Percentiles rank a stretch among this genome's conserved stretches.
Evolutionary conservation across 2,113 vertebrate species (phyloP).

Genomic region (Muntiacus muntjak): DNA sequence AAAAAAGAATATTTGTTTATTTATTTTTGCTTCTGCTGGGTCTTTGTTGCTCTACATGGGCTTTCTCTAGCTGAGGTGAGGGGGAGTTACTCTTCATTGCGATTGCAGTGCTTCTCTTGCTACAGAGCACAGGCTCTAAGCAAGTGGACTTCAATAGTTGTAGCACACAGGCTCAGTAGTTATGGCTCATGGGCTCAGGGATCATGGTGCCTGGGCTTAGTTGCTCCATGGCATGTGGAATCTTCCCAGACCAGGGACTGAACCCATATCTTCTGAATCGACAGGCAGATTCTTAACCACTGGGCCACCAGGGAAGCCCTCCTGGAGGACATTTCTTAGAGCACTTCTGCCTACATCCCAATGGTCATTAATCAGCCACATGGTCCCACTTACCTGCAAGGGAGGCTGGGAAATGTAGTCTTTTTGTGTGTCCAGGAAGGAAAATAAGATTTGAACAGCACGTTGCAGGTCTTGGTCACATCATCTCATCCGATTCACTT

Average conservation of each 20-base stretch:
- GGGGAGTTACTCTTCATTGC: not conserved
- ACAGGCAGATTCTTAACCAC: not conserved
- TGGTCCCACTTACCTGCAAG: not conserved
- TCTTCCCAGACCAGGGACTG: not conserved
- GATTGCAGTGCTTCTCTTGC: not conserved
- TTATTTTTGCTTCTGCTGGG: not conserved
- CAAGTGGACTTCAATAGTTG: not conserved
- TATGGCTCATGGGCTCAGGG: not conserved
- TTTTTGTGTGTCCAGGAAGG: not conserved
- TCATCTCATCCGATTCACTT: not conserved
- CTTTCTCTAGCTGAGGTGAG: not conserved
- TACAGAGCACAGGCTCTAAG: not conserved
- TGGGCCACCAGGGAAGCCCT: not conserved
- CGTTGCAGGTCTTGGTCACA: not conserved
- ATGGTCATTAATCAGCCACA: not conserved
- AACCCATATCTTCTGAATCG: not conserved
- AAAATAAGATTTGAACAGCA: not conserved
- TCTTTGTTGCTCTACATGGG: not conserved
- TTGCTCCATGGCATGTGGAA: not conserved
- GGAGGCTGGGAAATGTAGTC: not conserved
- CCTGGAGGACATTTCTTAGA: not conserved
- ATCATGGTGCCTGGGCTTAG: not conserved
- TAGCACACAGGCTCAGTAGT: not conserved
- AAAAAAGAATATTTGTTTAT: not conserved
- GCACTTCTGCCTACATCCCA: not conserved